Conservation (phyloP, 2,113 vertebrate species). For the Aptenodytes forsteri region DNA sequence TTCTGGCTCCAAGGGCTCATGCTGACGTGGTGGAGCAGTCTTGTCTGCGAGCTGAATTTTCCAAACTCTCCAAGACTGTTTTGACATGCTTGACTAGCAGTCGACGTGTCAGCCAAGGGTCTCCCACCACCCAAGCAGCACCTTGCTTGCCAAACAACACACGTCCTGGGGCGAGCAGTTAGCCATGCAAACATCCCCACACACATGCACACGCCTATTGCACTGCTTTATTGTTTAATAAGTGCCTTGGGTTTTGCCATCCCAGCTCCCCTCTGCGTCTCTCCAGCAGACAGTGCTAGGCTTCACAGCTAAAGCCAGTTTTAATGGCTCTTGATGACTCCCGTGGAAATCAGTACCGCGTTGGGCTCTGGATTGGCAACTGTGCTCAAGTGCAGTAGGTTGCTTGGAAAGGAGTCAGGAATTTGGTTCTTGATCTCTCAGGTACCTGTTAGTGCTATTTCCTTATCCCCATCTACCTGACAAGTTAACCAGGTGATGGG, state of each 20-base stretch:
- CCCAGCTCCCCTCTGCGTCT: background rate
- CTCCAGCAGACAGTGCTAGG: background rate
- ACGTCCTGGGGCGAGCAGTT: background rate
- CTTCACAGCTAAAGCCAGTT: background rate
- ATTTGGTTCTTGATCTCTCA: background rate
- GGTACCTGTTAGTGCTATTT: background rate
- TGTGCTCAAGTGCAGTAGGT: background rate
- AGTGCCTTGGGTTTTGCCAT: background rate
- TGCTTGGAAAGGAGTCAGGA: background rate
- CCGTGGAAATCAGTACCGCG: background rate
- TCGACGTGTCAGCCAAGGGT: constrained; percentile 37
- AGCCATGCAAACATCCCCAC: background rate
- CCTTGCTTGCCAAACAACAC: background rate
- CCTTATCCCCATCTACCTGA: background rate
- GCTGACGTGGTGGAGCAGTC: background rate
- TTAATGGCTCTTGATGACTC: background rate
- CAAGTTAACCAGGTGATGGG: background rate
- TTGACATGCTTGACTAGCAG: background rate
- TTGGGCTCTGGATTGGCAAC: rapidly evolving
- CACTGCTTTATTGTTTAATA: background rate
- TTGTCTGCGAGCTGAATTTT: background rate
- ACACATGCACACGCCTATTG: rapidly evolving
- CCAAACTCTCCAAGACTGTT: background rate
- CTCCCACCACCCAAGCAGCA: constrained; percentile 11
- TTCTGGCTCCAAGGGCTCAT: background rate